These are phyloP conservation scores for Sardinella longiceps DNA, from an alignment of 2,797 vertebrate species.

Conservation along the genomic window DNA sequence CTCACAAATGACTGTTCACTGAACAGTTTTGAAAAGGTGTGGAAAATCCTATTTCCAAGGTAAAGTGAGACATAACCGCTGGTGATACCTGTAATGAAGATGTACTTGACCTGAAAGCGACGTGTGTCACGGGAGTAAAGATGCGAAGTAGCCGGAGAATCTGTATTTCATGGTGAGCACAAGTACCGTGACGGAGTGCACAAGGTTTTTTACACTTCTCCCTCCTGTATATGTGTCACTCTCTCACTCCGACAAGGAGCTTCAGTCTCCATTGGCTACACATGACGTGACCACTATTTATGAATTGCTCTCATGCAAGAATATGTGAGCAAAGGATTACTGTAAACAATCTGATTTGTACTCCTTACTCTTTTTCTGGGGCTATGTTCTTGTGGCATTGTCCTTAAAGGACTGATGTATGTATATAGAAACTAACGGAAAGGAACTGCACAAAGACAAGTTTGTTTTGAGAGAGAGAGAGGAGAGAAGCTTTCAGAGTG, in stretches of 20 bases:
- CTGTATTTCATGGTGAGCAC: neutral
- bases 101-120: neutral
- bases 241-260: neutral
- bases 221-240: neutral
- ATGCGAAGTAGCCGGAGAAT: neutral
- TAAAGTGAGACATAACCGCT: neutral
- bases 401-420: neutral
- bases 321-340: neutral
- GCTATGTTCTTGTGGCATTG: neutral
- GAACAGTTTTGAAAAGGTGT: neutral
- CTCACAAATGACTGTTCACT: neutral
- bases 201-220: neutral
- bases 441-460: slow-evolving; percentile 9
- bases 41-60: neutral
- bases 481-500: slow-evolving; percentile 55
- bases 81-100: neutral
- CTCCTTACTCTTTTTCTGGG: neutral
- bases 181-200: neutral
- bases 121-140: neutral
- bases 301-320: neutral
- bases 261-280: neutral
- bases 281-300: neutral
- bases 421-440: neutral
- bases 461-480: slow-evolving; percentile 47
- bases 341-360: neutral